These are phyloP conservation scores for Varanus komodoensis DNA, from an alignment of 2,113 vertebrate species.

Conservation along the genomic window DNA sequence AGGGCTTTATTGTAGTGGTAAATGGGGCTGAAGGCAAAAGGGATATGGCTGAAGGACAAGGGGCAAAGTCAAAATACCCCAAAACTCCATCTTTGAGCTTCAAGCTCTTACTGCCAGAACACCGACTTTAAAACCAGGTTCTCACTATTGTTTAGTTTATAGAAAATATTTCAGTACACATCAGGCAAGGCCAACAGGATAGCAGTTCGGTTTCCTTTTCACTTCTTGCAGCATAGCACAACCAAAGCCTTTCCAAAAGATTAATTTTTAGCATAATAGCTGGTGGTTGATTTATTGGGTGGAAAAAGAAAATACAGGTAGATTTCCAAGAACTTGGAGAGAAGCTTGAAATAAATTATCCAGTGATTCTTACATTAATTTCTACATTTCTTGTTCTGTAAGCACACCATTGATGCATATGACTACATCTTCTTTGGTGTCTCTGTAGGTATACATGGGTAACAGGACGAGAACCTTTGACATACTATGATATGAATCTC, in stretches of 20 bases:
- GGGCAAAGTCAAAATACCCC: too few species aligned
- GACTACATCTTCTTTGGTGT: constrained; percentile 34
- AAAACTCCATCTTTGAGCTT: too few species aligned
- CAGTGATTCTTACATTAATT: background rate
- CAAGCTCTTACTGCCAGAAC: too few species aligned
- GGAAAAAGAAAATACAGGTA: background rate
- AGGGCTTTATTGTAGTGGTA: too few species aligned
- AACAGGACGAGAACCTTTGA: constrained; percentile 95
- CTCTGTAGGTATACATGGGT: constrained; percentile 94
- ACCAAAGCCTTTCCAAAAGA: background rate
- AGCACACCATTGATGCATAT: background rate
- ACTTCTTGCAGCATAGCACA: background rate
- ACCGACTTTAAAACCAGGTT: too few species aligned
- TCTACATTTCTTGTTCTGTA: background rate
- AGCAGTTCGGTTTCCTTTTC: background rate
- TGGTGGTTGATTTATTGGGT: background rate
- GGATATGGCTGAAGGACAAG: too few species aligned
- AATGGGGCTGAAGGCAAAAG: too few species aligned
- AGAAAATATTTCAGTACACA: background rate
- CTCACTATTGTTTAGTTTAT: background rate
- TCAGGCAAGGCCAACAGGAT: background rate
- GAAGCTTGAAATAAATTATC: background rate
- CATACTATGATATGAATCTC: constrained; percentile 99
- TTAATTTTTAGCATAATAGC: background rate
- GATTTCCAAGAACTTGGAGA: background rate